Conservation (phyloP, 2,113 vertebrate genomes). For the Verasper variegatus region DNA sequence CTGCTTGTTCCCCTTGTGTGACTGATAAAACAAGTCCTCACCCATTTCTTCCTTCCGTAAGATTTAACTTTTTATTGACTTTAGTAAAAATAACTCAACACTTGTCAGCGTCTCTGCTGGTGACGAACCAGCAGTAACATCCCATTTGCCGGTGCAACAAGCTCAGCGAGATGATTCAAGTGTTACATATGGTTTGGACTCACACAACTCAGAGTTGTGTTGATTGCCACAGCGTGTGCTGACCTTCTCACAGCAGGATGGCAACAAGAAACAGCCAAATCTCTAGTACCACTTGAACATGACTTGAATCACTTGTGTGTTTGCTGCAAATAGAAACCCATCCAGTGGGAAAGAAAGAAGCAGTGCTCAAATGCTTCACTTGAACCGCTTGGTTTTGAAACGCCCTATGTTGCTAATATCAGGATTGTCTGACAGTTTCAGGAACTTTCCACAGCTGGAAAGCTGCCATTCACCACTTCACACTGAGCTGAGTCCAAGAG, state of each 20-base stretch:
- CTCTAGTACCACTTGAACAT: not conserved
- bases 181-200: not conserved
- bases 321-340: not conserved
- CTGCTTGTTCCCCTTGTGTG: no score
- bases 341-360: not conserved
- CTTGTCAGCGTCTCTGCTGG: not conserved
- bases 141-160: not conserved
- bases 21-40: no score
- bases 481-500: no score
- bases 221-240: not conserved
- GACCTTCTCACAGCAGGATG: slow-evolving; percentile 10
- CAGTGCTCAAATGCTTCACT: not conserved
- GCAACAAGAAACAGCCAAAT: not conserved
- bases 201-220: not conserved
- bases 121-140: not conserved
- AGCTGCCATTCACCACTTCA: not conserved
- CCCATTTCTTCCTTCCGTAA: no score
- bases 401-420: no score
- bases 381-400: not conserved
- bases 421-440: not conserved
- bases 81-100: not conserved
- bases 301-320: not conserved
- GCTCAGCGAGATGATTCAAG: not conserved
- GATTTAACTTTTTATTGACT: not conserved
- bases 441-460: not conserved